Evolutionary conservation across 2,797 vertebrate genomes (phyloP).

Genomic region (Paratrypauchen microcephalus): DNA sequence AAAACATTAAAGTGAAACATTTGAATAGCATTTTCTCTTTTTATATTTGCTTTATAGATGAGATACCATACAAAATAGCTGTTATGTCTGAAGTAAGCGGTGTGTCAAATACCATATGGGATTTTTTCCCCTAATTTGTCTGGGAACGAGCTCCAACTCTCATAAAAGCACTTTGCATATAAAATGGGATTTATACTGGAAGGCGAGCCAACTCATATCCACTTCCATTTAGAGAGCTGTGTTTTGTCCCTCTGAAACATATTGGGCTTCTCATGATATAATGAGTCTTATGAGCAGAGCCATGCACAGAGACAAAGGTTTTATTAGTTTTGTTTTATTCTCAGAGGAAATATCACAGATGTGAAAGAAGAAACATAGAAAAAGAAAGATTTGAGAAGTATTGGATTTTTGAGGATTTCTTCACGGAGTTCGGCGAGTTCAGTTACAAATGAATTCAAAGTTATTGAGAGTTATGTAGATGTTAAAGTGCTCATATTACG

Average conservation of each 20-base stretch:
- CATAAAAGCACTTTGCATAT: neutral
- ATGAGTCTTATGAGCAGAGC: neutral
- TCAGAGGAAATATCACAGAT: neutral
- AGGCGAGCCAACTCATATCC: neutral
- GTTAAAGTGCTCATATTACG: too few species aligned
- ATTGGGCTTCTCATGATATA: neutral
- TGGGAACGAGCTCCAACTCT: neutral
- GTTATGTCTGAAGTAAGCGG: neutral
- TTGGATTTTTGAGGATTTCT: too few species aligned
- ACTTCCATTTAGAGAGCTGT: neutral
- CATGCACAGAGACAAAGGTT: neutral
- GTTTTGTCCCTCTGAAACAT: neutral
- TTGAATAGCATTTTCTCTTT: too few species aligned
- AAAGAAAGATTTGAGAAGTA: too few species aligned
- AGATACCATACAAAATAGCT: too few species aligned
- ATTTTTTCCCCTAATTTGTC: neutral
- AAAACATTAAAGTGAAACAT: too few species aligned
- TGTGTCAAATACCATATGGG: neutral
- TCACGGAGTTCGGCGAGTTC: too few species aligned
- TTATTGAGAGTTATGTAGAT: too few species aligned
- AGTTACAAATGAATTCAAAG: too few species aligned
- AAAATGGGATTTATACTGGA: neutral
- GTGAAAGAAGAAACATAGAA: too few species aligned
- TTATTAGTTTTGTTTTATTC: neutral
- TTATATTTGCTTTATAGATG: too few species aligned